Conservation (phyloP, 1,140 invertebrate genomes). For the Drosophila navojoa region DNA sequence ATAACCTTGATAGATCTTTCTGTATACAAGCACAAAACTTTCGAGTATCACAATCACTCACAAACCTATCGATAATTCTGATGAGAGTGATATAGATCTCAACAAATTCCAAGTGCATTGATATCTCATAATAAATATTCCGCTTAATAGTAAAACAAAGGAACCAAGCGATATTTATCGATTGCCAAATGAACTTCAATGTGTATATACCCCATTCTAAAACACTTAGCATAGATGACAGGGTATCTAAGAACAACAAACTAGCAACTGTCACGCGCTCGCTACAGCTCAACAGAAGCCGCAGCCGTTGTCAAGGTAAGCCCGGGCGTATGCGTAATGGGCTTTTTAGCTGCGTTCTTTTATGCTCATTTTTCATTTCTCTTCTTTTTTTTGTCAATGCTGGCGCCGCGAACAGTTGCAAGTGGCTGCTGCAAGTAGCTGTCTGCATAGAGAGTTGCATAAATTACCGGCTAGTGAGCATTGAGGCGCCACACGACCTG, state of each 20-base stretch:
- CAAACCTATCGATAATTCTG: too few relatives aligned
- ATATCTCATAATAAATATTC: too few relatives aligned
- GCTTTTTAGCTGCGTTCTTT: slow-evolving; percentile 2
- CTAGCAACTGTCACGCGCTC: slow-evolving; percentile 65
- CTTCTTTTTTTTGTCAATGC: not conserved
- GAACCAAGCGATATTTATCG: too few relatives aligned
- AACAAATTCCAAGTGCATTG: too few relatives aligned
- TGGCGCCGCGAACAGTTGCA: slow-evolving; percentile 9
- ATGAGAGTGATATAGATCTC: too few relatives aligned
- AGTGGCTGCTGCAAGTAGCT: slow-evolving; percentile 16
- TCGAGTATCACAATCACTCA: too few relatives aligned
- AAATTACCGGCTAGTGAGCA: slow-evolving; percentile 69
- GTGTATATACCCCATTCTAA: not conserved
- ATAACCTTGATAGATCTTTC: too few relatives aligned
- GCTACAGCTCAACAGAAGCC: slow-evolving; percentile 12
- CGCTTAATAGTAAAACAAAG: too few relatives aligned
- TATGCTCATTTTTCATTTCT: not conserved
- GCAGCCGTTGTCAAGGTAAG: slow-evolving; percentile 68
- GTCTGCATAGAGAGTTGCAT: slow-evolving; percentile 26
- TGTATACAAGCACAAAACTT: too few relatives aligned
- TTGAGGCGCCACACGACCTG: slow-evolving; percentile 67
- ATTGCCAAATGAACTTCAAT: too few relatives aligned
- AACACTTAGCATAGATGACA: not conserved
- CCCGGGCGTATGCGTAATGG: slow-evolving; percentile 62
- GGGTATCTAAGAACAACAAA: slow-evolving; percentile 36